These are phyloP conservation scores for Gerosis bhagava DNA, from an alignment of 2,888 invertebrate genomes.

Conservation along the genomic window DNA sequence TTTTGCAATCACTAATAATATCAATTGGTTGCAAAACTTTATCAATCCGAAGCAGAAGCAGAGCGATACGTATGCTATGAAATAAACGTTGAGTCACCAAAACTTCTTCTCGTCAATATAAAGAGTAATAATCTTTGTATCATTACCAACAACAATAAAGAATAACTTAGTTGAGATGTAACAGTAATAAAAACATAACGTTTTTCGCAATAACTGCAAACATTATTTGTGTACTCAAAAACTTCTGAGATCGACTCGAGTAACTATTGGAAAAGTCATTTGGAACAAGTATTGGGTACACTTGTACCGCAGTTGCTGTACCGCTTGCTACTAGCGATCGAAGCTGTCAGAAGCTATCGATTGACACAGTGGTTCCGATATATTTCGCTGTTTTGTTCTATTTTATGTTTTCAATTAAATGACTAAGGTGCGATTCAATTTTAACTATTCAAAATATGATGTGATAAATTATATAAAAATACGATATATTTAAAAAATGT, in stretches of 20 bases:
- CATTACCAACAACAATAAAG: constrained; percentile 15
- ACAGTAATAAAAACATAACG: constrained; percentile 20
- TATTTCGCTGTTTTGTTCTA: too few species aligned
- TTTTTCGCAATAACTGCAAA: constrained; percentile 25
- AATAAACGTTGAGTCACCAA: constrained; percentile 3
- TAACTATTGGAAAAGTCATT: constrained; percentile 42
- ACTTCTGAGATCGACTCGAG: constrained; percentile 30
- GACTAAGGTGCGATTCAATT: too few species aligned
- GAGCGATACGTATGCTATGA: too few species aligned
- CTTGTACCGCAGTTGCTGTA: neutral
- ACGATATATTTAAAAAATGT: too few species aligned
- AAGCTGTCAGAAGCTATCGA: too few species aligned
- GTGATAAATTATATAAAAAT: too few species aligned
- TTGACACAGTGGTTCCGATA: too few species aligned
- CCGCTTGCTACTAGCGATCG: neutral
- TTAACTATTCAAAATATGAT: too few species aligned
- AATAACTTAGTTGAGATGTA: constrained; percentile 9
- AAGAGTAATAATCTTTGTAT: constrained; percentile 6
- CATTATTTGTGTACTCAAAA: constrained; percentile 22
- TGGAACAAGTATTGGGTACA: constrained; percentile 31
- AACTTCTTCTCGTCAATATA: constrained; percentile 6
- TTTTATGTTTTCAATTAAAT: too few species aligned
- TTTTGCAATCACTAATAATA: too few species aligned
- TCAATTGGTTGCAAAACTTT: too few species aligned
- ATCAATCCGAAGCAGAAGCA: too few species aligned